Conservation (phyloP, 2,888 invertebrate genomes). For the Brenthis hecate region DNA sequence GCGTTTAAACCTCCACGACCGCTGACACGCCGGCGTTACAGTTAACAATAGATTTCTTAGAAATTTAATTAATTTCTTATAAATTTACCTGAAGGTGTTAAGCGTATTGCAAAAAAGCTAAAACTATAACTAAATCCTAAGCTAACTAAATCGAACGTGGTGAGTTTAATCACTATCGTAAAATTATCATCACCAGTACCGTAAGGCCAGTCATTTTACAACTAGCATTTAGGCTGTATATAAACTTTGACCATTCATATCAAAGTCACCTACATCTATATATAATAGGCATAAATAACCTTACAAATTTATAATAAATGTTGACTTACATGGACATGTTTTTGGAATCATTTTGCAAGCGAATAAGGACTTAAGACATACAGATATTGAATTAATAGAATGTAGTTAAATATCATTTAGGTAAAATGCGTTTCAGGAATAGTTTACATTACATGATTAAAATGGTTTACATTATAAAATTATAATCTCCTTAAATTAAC, state of each 20-base stretch:
- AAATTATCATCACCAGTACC: slow-evolving; percentile 42
- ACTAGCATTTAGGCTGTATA: slow-evolving; percentile 38
- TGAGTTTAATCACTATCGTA: slow-evolving; percentile 69
- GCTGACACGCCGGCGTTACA: too few relatives aligned
- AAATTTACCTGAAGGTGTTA: too few relatives aligned
- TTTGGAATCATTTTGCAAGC: slow-evolving; percentile 24
- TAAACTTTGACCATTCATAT: slow-evolving; percentile 39
- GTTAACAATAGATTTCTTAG: too few relatives aligned
- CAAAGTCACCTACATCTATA: slow-evolving; percentile 39
- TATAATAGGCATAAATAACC: slow-evolving; percentile 34
- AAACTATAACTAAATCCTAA: slow-evolving; percentile 36
- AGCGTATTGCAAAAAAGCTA: slow-evolving; percentile 27
- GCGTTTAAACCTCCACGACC: too few relatives aligned
- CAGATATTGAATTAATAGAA: slow-evolving; percentile 10
- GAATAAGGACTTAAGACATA: slow-evolving; percentile 10
- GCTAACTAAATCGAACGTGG: slow-evolving; percentile 66
- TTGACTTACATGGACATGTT: slow-evolving; percentile 19
- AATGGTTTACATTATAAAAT: slow-evolving; percentile 35
- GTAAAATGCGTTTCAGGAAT: slow-evolving; percentile 47
- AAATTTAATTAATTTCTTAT: too few relatives aligned
- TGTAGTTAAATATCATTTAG: slow-evolving; percentile 31
- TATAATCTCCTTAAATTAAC: slow-evolving; percentile 24
- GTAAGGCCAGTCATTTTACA: slow-evolving; percentile 44
- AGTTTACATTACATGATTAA: slow-evolving; percentile 28
- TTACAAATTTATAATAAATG: slow-evolving; percentile 24